Evolutionary conservation across 2,888 invertebrate genomes (phyloP), one percentile per base, ranked within the genome.

Genomic region (Asteroscopus sphinx): DNA sequence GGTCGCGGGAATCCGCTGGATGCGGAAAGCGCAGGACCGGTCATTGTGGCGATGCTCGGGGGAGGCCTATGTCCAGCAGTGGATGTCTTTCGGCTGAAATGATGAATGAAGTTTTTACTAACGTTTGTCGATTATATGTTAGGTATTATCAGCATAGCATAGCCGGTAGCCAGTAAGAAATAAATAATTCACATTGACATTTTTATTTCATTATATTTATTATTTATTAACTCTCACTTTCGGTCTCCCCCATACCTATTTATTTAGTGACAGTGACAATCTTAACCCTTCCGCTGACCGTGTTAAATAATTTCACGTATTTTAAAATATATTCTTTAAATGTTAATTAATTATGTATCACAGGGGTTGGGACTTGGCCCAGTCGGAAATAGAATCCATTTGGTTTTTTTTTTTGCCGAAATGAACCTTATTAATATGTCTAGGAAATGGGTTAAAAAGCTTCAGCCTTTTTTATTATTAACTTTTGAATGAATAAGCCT

Each of bases 271-370:
- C 89, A 89, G 88, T 88, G 90, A 89, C 88, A 86, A 85, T 90
- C 90, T 89, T 89, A 80, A 84, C 88, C 91, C 92, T 90, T 86
- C 88, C 76, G 82, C 77, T 71, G 81, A 75, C 81, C 86, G 83
- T 78, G 76, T 82, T 89, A 77, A 89, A 90, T 88, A 82, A 90
- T 87, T 85, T 82, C 82, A 73, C 77, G 83, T 85, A 85, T 60
- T 64, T 63, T 65, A 83, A 85, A 89, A 87, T 86, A 90, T 87
- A 89, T 90, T 91, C 89, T 91, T 91, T 84, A 88, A 89, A 89
- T 86, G 84, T 83, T 86, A 83, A 84, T 90, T 84, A 77, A 86
- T 87, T 85, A 90, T 88, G 76, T 74, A 88, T 75, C 68, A 71
- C 76, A 73, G 71, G 82, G 83, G 80, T 77, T 58, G 78, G 84